These are phyloP conservation scores for Drosophila affinis DNA, from an alignment of 2,888 invertebrate species.

Conservation along the genomic window DNA sequence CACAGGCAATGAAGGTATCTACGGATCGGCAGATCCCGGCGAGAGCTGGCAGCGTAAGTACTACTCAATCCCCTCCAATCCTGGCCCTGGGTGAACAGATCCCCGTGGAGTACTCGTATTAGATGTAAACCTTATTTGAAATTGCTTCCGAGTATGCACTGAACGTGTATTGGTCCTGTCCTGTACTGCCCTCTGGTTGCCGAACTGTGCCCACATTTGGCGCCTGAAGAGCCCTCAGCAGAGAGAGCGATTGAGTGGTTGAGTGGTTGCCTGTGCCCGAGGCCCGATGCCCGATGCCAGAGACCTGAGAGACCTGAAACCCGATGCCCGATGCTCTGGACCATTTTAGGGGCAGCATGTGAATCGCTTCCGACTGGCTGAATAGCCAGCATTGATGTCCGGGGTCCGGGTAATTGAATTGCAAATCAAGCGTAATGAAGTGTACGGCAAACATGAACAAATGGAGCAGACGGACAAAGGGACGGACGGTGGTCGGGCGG, in stretches of 20 bases:
- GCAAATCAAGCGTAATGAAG: conserved; percentile 74
- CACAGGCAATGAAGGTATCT: conserved; percentile 38
- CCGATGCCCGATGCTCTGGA: neutral
- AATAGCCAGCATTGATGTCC: conserved; percentile 21
- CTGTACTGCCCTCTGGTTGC: neutral
- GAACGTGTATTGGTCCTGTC: no score
- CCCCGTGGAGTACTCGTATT: no score
- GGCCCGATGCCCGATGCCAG: neutral
- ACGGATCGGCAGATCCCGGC: conserved; percentile 81
- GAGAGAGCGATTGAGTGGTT: neutral
- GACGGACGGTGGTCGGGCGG: conserved; percentile 24
- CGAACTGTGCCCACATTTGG: neutral
- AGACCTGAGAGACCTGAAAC: no score
- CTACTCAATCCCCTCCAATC: neutral
- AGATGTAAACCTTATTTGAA: no score
- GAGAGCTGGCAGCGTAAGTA: conserved; percentile 90
- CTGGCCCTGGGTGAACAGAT: no score
- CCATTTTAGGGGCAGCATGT: neutral
- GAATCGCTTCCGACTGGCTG: conserved; percentile 38
- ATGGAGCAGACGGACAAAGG: conserved; percentile 38
- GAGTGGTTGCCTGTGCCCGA: conserved; percentile 29
- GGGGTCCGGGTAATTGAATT: conserved; percentile 69
- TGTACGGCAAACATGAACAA: conserved; percentile 61
- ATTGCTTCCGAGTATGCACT: no score
- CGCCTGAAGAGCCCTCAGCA: neutral